Evolutionary conservation across 2,113 vertebrate species (phyloP).

Genomic region (Erinaceus europaeus): DNA sequence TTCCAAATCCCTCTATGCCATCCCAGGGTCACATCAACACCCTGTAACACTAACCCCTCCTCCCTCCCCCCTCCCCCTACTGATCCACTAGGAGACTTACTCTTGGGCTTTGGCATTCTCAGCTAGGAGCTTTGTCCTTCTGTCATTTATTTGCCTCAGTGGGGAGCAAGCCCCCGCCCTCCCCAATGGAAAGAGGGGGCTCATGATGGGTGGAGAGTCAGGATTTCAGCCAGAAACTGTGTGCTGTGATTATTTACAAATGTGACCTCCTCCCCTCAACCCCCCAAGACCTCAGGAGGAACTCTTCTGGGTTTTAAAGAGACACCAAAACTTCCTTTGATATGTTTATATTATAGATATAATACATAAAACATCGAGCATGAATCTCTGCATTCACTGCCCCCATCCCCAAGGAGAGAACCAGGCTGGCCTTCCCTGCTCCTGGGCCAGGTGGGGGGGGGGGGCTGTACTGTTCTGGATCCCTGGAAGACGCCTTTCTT

Average conservation of each 20-base stretch:
- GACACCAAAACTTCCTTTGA: constrained; percentile 64
- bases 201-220: background rate
- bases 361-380: constrained; percentile 65
- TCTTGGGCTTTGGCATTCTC: background rate
- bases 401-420: constrained; percentile 15
- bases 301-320: constrained; percentile 66
- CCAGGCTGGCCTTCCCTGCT: constrained; percentile 30
- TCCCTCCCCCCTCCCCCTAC: background rate
- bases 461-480: no score
- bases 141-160: background rate
- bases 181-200: constrained; percentile 6
- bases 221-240: constrained; percentile 60
- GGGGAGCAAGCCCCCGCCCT: background rate
- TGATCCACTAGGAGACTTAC: background rate
- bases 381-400: constrained; percentile 36
- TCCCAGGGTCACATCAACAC: background rate
- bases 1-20: background rate
- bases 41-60: background rate
- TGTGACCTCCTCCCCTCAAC: constrained; percentile 66
- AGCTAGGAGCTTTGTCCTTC: background rate
- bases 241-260: constrained; percentile 79
- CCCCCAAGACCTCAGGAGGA: constrained; percentile 67
- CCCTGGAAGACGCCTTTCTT: constrained; percentile 32
- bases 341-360: constrained; percentile 76
- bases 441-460: background rate